Evolutionary conservation across 2,888 invertebrate genomes (phyloP), one percentile per base, ranked within the genome.

Genomic region (Cephus nigrinus): DNA sequence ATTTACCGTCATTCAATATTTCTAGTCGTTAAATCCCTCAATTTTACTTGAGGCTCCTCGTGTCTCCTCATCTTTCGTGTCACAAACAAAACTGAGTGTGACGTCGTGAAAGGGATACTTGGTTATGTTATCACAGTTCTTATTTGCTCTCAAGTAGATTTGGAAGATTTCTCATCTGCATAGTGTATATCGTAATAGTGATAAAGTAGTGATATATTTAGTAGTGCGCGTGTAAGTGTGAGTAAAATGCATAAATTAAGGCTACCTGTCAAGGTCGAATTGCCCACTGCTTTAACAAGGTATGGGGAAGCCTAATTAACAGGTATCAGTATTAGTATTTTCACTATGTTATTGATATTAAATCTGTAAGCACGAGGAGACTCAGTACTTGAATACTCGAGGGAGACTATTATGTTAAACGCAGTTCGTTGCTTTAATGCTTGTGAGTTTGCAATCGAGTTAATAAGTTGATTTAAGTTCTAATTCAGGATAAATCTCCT

Each of bases 191-290:
- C 23, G 9, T 2, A 55, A 23, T 55, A 55, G 55, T 55, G 55
- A 55, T 55, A 55, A 55, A 55, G 23, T 55, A 55, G 55, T 55
- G 55, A 23, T 55, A 55, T 55, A 55, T 55, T 55, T 55, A 55
- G 55, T 55, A 23, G 55, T 55, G 55, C 55, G 71, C 71, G 71
- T 33, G 33, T 30, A 73, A 35, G 78, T 80, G 77, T 73, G 75
- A 83, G 74, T 85, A 89, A 87, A 87, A 90, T 90, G 90, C 89
- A 90, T 86, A 90, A 90, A 86, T 86, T 90, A 84, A 88, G 89
- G 84, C 85, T 90, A 82, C 88, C 90, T 86, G 89, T 90, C 87
- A 90, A 90, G 89, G 89, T 90, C 82, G 90, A 90, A 86, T 89
- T 90, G 82, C 90, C 90, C 84, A 86, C 88, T 83, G 87, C 85